Evolutionary conservation across 1,140 invertebrate genomes (phyloP), one percentile per base, ranked within the genome.

Genomic region (Solenopsis fugax): DNA sequence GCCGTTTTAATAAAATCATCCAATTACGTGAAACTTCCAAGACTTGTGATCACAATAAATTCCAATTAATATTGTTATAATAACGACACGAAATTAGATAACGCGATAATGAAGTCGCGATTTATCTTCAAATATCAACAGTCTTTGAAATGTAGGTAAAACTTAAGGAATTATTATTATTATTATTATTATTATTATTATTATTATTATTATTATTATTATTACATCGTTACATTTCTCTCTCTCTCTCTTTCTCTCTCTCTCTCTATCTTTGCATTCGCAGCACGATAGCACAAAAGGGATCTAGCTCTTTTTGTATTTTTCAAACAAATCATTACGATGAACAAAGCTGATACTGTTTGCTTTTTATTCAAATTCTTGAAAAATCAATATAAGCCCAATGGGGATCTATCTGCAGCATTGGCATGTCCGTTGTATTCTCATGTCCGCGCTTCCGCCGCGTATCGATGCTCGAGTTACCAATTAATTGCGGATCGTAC

Each of bases 401-500:
- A 16, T 18, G 41, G 41, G 60, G 12, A 73, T 76, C 21, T 0
- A 9, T 24, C 12, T 21, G 4, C 7, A 24, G 13, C 67, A 16
- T 10, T 37, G 34, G 34, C 10, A 45, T 48, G 3, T 6, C 56
- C 45, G 58, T 84, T 84, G 29, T 29, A 75, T 84, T 75, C 45
- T 37, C n/a, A 52, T 18, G 29, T 41, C 54, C 18, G 24, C 4
- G 21, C 50, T 50, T 62, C 50, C 71, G 41, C 18, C 24, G 4
- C 41, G 10, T 73, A 60, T 62, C 56, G 80, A 50, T 84, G 41
- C 67, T 84, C 80, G 56, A 34, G 80, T 84, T 84, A 84, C 80
- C 80, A 84, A 84, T 84, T 84, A 84, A 75, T 84, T 34, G 41
- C 54, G 41, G n/a, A 58, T 73, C 62, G 29, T 37, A 16, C 77